Evolutionary conservation across 92 coral and sea anemone species (phyloP).

Genomic region (Palythoa grandiflora): DNA sequence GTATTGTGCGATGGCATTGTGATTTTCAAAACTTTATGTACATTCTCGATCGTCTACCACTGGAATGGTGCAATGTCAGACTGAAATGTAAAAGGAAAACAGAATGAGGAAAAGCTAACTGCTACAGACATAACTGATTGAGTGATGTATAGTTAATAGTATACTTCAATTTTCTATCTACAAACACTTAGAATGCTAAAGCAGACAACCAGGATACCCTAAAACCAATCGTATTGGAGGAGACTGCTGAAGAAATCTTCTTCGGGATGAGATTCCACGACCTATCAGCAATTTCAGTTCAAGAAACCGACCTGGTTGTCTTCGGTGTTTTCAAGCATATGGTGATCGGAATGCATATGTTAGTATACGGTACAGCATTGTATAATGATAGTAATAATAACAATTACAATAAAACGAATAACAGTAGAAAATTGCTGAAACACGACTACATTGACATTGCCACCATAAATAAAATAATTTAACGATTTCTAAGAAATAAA

Average conservation of each 20-base stretch:
- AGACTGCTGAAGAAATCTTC: slow-evolving; percentile 33
- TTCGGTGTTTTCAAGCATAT: slow-evolving; percentile 6
- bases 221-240: slow-evolving; percentile 20
- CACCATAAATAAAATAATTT: too few species aligned
- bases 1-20: too few species aligned
- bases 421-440: too few species aligned
- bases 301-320: slow-evolving; percentile 8
- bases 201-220: slow-evolving; percentile 36
- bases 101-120: not conserved
- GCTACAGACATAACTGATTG: not conserved
- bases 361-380: not conserved
- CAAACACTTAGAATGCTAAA: slow-evolving; percentile 32
- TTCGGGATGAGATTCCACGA: slow-evolving; percentile 44
- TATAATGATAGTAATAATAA: not conserved
- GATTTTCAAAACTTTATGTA: too few species aligned
- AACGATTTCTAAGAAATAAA: too few species aligned
- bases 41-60: too few species aligned
- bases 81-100: not conserved
- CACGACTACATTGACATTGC: too few species aligned
- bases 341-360: slow-evolving; percentile 51
- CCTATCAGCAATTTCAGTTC: slow-evolving; percentile 24
- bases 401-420: not conserved
- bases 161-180: not conserved
- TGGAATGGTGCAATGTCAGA: too few species aligned
- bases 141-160: not conserved